phyloP scores from a whole-genome alignment of 2,113 vertebrate species.

The Etia nguti region DNA sequence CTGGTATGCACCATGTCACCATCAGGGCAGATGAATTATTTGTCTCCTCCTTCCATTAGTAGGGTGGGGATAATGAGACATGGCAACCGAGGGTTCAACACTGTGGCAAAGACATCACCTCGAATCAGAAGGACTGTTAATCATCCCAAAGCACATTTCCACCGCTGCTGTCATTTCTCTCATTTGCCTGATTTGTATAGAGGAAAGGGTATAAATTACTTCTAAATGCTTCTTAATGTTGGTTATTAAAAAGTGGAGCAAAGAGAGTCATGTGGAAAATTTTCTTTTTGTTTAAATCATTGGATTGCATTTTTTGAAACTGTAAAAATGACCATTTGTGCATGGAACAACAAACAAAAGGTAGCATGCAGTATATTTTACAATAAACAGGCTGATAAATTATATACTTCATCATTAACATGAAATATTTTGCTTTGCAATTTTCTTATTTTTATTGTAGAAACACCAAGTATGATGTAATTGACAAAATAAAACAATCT shows the following conservation, averaged over 20 bases:
- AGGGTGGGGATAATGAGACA: constrained; percentile 55
- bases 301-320: not conserved
- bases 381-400: not conserved
- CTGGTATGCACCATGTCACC: constrained; percentile 39
- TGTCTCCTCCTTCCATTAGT: constrained; percentile 63
- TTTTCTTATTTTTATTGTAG: not conserved
- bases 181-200: not conserved
- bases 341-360: not conserved
- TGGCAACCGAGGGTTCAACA: constrained; percentile 59
- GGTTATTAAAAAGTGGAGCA: constrained; percentile 1
- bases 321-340: not conserved
- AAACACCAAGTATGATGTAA: not conserved
- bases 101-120: constrained; percentile 39
- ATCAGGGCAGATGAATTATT: constrained; percentile 63
- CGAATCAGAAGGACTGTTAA: constrained; percentile 56
- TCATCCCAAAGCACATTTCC: constrained; percentile 36
- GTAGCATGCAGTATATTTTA: not conserved
- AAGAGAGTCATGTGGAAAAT: not conserved
- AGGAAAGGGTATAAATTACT: not conserved
- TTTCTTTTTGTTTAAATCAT: not conserved
- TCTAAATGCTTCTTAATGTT: constrained; percentile 15
- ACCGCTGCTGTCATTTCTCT: constrained; percentile 3
- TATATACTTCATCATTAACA: not conserved
- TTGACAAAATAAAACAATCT: not conserved
- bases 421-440: not conserved